Evolutionary conservation across 2,888 invertebrate genomes (phyloP), one percentile per base, ranked within the genome.

Genomic region (Colostygia pectinataria): DNA sequence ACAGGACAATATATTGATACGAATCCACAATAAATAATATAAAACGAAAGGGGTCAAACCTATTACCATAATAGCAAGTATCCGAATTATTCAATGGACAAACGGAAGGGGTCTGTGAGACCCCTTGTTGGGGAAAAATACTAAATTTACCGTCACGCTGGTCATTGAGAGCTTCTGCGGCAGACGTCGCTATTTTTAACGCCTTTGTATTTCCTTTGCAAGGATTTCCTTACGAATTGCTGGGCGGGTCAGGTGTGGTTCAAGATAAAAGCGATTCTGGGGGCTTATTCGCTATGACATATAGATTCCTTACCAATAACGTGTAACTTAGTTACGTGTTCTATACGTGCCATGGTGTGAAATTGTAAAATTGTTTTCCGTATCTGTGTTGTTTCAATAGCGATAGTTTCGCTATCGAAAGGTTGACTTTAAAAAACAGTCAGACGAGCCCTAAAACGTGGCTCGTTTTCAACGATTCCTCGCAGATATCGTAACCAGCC

Each of bases 1-100:
- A 77, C 81, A 81, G 71, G 59, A 62, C 63, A 73, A 88, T 84
- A 81, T 85, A 87, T 83, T 77, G 83, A 80, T 78, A 80, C 79
- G 74, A 75, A 77, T 65, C 47, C 62, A 70, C 73, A 70, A 84
- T 86, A 86, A 86, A 88, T 86, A 86, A 84, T 71, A 76, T 61
- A 65, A 72, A 72, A 65, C 53, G 61, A 69, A 72, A 83, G 80
- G 85, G 86, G 82, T 80, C 78, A 81, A n/a, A 79, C 77, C 57
- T 77, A 77, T 84, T 81, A 75, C 74, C 77, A 77, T 83, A 80
- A 81, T 75, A 75, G 71, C 68, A 65, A 68, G 67, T 68, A 76
- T 73, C 51, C 50, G 66, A 63, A 71, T 74, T 74, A 76, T 74
- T 77, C 75, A 80, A 77, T 79, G 80, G 77, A 74, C 33, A 33